phyloP scores from a whole-genome alignment of 2,888 invertebrate species.

The Odontothrips loti region DNA sequence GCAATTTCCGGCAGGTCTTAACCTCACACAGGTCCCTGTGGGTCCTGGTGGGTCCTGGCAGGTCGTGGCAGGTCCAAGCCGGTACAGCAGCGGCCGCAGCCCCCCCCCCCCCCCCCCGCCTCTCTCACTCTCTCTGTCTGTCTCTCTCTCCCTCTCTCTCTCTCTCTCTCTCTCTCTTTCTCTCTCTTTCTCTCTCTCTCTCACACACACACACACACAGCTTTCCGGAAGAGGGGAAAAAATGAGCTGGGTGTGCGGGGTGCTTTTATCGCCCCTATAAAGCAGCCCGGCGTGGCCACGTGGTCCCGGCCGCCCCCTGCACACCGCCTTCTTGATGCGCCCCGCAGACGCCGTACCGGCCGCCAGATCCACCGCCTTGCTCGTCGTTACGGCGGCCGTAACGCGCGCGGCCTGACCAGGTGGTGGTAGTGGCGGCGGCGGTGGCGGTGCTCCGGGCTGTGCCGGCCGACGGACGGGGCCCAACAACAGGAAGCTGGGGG shows the following conservation, averaged over 20 bases:
- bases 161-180: neutral
- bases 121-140: neutral
- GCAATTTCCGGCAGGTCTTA: conserved; percentile 1
- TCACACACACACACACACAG: too few species aligned
- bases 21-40: neutral
- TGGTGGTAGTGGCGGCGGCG: too few species aligned
- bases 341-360: too few species aligned
- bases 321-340: too few species aligned
- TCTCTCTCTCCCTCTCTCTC: neutral
- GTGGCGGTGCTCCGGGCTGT: too few species aligned
- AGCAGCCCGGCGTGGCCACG: neutral
- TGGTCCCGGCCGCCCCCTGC: neutral
- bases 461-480: too few species aligned
- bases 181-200: neutral
- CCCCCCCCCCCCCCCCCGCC: neutral
- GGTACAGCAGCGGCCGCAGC: neutral
- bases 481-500: too few species aligned
- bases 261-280: neutral
- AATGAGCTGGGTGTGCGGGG: neutral
- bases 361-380: too few species aligned
- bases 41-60: neutral
- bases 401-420: too few species aligned
- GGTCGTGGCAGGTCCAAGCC: too few species aligned
- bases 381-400: too few species aligned
- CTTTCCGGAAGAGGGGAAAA: neutral